A percentile compares a stretch with the other conserved stretches of the same genome.
Conservation (phyloP, 2,797 vertebrate species). For the Chelon auratus region DNA sequence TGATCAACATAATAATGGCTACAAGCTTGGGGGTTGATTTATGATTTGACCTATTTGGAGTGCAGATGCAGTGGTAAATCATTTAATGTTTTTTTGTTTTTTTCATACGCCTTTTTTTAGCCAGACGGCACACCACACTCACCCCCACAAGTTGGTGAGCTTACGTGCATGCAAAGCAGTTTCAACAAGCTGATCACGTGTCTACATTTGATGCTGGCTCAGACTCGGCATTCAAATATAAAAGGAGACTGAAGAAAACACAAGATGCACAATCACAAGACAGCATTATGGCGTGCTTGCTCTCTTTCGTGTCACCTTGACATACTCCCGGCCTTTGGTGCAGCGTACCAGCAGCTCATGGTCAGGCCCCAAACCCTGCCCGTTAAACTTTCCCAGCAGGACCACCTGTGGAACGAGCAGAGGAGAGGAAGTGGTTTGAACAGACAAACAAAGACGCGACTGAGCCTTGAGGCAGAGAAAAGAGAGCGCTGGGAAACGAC, state of each 20-base stretch:
- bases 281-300: background rate
- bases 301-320: slow-evolving; percentile 83
- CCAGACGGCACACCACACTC: too few species aligned
- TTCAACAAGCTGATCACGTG: too few species aligned
- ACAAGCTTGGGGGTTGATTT: too few species aligned
- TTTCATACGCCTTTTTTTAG: too few species aligned
- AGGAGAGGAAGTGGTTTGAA: slow-evolving; percentile 25
- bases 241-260: background rate
- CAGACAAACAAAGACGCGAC: background rate
- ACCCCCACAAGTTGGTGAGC: too few species aligned
- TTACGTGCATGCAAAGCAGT: too few species aligned
- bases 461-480: background rate
- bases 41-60: too few species aligned
- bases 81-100: too few species aligned
- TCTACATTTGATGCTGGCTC: too few species aligned
- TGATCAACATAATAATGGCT: too few species aligned
- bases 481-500: background rate
- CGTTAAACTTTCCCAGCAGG: slow-evolving; percentile 94
- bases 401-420: slow-evolving; percentile 86
- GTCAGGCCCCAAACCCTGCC: slow-evolving; percentile 89
- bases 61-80: too few species aligned
- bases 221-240: too few species aligned
- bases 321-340: slow-evolving; percentile 91
- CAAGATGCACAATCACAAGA: background rate
- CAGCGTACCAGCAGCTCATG: slow-evolving; percentile 93